Evolutionary conservation across 2,888 invertebrate genomes (phyloP), one percentile per base, ranked within the genome.

Genomic region (Lasioglossum marginatum): DNA sequence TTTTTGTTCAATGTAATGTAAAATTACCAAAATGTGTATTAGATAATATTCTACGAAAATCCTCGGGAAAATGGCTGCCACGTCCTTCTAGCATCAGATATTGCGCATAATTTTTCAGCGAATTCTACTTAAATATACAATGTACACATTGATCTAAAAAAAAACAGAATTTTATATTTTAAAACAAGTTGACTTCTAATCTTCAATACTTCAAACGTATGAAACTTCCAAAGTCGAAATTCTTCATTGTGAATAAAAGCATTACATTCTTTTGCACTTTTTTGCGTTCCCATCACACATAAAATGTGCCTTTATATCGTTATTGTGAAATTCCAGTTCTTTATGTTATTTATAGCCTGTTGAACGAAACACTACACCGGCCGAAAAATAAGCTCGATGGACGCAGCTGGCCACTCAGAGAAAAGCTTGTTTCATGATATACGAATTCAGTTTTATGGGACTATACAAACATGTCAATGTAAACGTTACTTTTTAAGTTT

Each of bases 271-370:
- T 27, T 27, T 4, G 2, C 52, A 16, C 14, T 14, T 5, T 27
- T 27, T 16, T 5, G 5, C 14, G 27, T 60, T 27, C 14, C 27
- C 23, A 52, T 45, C 45, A 1, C 5, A 19, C 45, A 45, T 14
- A 27, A 27, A 14, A 27, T 27, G 60, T 5, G 60, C 60, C 2
- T 60, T 27, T 27, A 5, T 16, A 60, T 27, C 27, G 27, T 16
- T 27, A 14, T 5, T 14, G 14, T 4, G 31, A 31, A 27, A n/a
- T 52, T 52, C 10, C 52, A 23, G 52, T n/a, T 52, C 4, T 52
- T 52, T 52, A n/a, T n/a, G n/a, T n/a, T 52, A 52, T 52, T 52
- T 52, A 52, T 52, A 52, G 52, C 52, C 52, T 52, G 52, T 52
- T 52, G 52, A 52, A 52, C 52, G 52, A n/a, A 52, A 52, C 52